Evolutionary conservation across 2,888 invertebrate species (phyloP).

Genomic region (Hemithea aestivaria): DNA sequence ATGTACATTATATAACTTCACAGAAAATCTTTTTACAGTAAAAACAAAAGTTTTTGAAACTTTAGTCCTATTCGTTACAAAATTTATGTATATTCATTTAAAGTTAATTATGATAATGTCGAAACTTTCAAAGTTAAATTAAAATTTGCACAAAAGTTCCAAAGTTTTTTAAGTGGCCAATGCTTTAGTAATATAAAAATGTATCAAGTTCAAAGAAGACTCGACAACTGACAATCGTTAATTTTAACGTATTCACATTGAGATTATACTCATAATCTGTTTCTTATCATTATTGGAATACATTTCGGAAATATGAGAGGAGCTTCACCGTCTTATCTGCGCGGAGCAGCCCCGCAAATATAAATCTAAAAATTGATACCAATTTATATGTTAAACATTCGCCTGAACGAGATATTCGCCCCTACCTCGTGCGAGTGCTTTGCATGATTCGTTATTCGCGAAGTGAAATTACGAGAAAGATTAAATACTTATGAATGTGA

Average conservation of each 20-base stretch:
- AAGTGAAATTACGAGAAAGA: constrained; percentile 16
- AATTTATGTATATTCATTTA: no score
- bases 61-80: no score
- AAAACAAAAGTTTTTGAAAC: no score
- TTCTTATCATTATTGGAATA: constrained; percentile 44
- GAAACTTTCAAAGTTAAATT: no score
- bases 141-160: no score
- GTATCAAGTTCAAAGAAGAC: no score
- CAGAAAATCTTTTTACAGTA: no score
- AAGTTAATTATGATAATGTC: no score
- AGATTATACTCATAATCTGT: constrained; percentile 29
- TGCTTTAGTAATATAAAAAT: no score
- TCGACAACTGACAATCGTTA: neutral
- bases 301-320: constrained; percentile 54
- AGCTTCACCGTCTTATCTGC: constrained; percentile 53
- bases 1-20: no score
- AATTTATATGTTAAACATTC: constrained; percentile 74
- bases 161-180: no score
- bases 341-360: constrained; percentile 57
- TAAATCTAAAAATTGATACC: constrained; percentile 70
- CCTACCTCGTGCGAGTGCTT: constrained; percentile 39
- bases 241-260: neutral
- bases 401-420: constrained; percentile 60
- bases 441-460: constrained; percentile 36
- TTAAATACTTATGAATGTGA: constrained; percentile 14